Percentiles rank a stretch among this genome's conserved stretches.
Conservation (phyloP, 2,113 vertebrate genomes). For the Benitochromis conjunctus region DNA sequence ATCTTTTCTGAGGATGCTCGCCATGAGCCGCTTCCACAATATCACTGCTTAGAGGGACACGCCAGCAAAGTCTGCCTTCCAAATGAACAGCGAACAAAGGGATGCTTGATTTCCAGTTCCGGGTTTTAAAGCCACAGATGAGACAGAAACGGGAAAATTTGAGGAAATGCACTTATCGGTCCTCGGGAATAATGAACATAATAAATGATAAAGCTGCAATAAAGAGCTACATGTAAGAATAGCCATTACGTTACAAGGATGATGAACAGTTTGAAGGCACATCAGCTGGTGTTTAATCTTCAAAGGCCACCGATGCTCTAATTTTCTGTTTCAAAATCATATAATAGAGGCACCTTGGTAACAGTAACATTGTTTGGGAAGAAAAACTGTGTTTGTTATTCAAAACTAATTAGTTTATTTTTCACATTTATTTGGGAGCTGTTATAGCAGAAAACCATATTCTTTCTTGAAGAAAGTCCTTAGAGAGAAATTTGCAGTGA, state of each 20-base stretch:
- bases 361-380: conserved; percentile 25
- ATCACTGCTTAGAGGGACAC: conserved; percentile 55
- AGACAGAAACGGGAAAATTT: background rate
- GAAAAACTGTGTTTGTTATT: background rate
- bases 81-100: conserved; percentile 61
- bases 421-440: background rate
- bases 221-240: conserved; percentile 28
- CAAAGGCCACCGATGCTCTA: conserved; percentile 31
- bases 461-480: background rate
- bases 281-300: conserved; percentile 53
- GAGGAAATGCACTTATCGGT: conserved; percentile 35
- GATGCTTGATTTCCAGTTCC: conserved; percentile 46
- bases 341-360: conserved; percentile 37
- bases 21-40: conserved; percentile 55
- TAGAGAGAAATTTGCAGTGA: background rate
- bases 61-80: conserved; percentile 44
- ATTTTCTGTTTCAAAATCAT: conserved; percentile 47
- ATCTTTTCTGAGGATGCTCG: conserved; percentile 58
- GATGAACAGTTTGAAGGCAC: conserved; percentile 25
- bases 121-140: conserved; percentile 38
- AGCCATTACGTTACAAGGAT: conserved; percentile 16
- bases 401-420: background rate
- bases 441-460: background rate
- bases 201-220: conserved; percentile 24
- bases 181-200: conserved; percentile 35